Conservation (phyloP, 1,140 invertebrate genomes). For the Macrotrachela quadricornifera region DNA sequence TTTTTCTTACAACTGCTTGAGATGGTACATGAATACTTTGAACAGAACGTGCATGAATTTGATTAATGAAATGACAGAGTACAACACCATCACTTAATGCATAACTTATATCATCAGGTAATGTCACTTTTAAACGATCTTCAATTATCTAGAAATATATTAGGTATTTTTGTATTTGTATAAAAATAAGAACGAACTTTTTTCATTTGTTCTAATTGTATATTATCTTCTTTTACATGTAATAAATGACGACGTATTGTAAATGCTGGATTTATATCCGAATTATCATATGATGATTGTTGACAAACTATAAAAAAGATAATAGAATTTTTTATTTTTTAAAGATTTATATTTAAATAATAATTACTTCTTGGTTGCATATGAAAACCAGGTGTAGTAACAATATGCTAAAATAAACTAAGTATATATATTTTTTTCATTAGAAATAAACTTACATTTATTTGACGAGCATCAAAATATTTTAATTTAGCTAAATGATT, state of each 20-base stretch:
- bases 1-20: conserved; percentile 48
- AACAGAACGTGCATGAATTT: conserved; percentile 63
- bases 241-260: conserved; percentile 74
- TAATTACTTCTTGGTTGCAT: too few species aligned
- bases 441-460: too few species aligned
- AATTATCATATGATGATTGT: too few species aligned
- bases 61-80: conserved; percentile 73
- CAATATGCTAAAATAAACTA: too few species aligned
- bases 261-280: conserved; percentile 62
- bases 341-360: too few species aligned
- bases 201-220: conserved; percentile 57
- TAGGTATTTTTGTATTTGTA: too few species aligned
- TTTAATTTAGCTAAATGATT: too few species aligned
- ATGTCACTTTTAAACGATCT: background rate
- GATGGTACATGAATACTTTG: conserved; percentile 81
- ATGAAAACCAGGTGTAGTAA: too few species aligned
- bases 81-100: conserved; percentile 71
- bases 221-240: conserved; percentile 62
- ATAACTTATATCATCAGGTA: conserved; percentile 49
- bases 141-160: conserved; percentile 19
- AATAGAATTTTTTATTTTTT: too few species aligned
- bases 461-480: too few species aligned
- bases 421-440: too few species aligned
- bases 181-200: conserved; percentile 9
- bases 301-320: too few species aligned